Conservation (phyloP, 2,888 invertebrate species). For the Fissipunctia ypsillon region DNA sequence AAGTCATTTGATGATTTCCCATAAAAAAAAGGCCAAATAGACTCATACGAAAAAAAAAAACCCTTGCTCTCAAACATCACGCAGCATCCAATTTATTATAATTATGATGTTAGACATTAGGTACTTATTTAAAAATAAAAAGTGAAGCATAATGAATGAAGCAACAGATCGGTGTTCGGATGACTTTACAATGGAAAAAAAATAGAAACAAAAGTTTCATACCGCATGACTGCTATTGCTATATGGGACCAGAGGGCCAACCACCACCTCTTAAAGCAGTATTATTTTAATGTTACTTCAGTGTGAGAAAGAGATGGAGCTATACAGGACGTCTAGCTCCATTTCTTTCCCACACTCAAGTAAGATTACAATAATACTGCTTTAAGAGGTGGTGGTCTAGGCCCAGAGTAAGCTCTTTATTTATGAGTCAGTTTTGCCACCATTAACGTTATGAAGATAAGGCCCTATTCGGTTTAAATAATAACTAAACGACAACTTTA, state of each 20-base stretch:
- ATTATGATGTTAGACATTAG: background rate
- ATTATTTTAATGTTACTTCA: too few species aligned
- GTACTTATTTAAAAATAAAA: background rate
- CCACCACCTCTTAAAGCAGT: too few species aligned
- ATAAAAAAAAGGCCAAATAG: background rate
- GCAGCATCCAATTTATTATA: background rate
- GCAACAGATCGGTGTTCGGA: background rate
- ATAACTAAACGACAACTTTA: background rate
- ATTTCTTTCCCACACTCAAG: too few species aligned
- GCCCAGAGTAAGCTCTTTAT: conserved; percentile 10
- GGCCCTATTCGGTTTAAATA: background rate
- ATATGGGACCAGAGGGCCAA: too few species aligned
- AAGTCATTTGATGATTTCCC: too few species aligned
- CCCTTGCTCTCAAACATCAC: background rate
- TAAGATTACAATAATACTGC: too few species aligned
- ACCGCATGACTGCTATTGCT: conserved; percentile 2
- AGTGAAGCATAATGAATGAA: background rate
- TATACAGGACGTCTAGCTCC: too few species aligned
- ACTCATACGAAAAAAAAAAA: background rate
- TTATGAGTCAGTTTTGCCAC: background rate
- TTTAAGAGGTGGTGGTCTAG: too few species aligned
- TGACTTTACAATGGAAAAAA: background rate
- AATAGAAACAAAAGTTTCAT: background rate
- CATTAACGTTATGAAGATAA: conserved; percentile 3
- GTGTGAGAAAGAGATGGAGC: too few species aligned